Base-by-base conservation (phyloP, 2,888 invertebrate species). In the Drosophila infuscata region DNA sequence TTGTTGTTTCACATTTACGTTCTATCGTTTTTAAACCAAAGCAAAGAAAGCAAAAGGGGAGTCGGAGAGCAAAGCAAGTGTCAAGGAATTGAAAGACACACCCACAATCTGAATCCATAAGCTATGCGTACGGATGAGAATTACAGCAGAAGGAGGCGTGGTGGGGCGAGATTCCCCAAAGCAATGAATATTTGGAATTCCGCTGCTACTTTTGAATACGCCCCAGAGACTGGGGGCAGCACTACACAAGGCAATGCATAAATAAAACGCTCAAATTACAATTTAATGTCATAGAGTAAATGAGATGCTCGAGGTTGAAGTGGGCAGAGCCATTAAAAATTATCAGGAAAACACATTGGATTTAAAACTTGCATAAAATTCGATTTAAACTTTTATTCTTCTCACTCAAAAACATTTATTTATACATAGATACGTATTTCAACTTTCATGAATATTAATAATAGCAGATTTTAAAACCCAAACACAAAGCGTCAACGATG, bases 401-500 rank as follows among this genome's bases (percentile, higher is more conserved):
- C n/a, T n/a, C n/a, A n/a, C n/a, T n/a, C n/a, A n/a, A n/a, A n/a
- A n/a, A n/a, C n/a, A n/a, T n/a, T n/a, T n/a, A n/a, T n/a, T n/a
- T n/a, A n/a, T n/a, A n/a, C n/a, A n/a, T n/a, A n/a, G n/a, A n/a
- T n/a, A n/a, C n/a, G n/a, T n/a, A n/a, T n/a, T 85, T 81, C 81
- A 79, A 75, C 82, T 85, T 83, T 80, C 88, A 88, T 89, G 89
- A 89, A 89, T 89, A 89, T 89, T 89, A 89, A 89, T 81, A 81
- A 80, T 67, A 76, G 77, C 80, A 84, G 81, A 79, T 79, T 83
- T 75, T 69, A 65, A 77, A 73, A 80, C 46, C 7, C 46, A 56
- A 66, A 73, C 51, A 48, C 58, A 65, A 71, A 58, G 70, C 74
- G 60, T 78, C 78, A 78, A 57, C 74, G 65, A 15, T 76, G 68